These are phyloP conservation scores for Nerophis lumbriciformis DNA, from an alignment of 2,113 vertebrate genomes.

Conservation along the genomic window DNA sequence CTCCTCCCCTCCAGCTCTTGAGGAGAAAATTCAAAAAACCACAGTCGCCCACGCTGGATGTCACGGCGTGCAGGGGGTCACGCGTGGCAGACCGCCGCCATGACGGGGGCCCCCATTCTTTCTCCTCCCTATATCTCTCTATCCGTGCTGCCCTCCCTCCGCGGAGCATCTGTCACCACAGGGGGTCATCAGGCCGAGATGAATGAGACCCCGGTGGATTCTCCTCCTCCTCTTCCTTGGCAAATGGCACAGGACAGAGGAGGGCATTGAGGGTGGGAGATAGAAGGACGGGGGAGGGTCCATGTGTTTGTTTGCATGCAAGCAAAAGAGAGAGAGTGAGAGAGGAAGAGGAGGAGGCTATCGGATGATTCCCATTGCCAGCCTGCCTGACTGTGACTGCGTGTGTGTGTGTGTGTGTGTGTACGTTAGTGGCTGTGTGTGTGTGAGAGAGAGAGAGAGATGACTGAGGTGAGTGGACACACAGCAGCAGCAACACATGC, in stretches of 20 bases:
- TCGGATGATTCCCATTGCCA: conserved; percentile 70
- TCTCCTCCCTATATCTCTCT: conserved; percentile 54
- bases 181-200: conserved; percentile 84
- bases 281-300: conserved; percentile 37
- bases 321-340: conserved; percentile 70
- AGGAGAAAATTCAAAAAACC: conserved; percentile 24
- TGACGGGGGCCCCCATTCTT: conserved; percentile 77
- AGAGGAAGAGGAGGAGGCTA: conserved; percentile 44
- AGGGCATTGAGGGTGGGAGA: conserved; percentile 68
- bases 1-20: no score
- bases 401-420: conserved; percentile 8
- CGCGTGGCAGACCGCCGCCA: conserved; percentile 56
- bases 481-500: conserved; percentile 1
- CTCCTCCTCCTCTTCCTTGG: conserved; percentile 75
- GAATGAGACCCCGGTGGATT: conserved; percentile 90
- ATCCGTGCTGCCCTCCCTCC: conserved; percentile 62
- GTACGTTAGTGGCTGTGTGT: background rate
- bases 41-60: conserved; percentile 18
- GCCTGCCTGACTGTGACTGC: conserved; percentile 16
- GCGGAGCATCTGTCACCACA: conserved; percentile 93
- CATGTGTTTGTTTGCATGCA: conserved; percentile 54
- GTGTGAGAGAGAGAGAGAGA: no score
- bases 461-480: conserved; percentile 16
- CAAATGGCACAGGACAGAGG: conserved; percentile 92
- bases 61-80: conserved; percentile 50